Evolutionary conservation across 2,888 invertebrate species (phyloP), one percentile per base, ranked within the genome.

Genomic region (Diaprepes abbreviatus): DNA sequence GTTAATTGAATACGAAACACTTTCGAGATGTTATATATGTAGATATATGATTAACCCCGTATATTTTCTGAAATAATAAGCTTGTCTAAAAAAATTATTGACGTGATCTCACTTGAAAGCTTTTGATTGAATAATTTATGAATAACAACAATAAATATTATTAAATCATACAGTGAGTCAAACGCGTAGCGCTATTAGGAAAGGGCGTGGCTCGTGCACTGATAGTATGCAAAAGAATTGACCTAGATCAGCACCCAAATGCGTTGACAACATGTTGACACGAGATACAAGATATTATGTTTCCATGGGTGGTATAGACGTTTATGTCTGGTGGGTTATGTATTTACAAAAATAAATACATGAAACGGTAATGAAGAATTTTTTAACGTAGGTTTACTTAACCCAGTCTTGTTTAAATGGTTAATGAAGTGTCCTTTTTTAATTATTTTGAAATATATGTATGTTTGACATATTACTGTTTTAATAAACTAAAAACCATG

Each of bases 171-270:
- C 19, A 65, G 54, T 66, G 66, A 68, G 54, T 57, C 62, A 68
- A 62, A 58, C 21, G 14, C 14, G 33, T 36, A 9, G 17, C 38
- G 62, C 57, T 54, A 68, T 68, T 68, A 68, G 57, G 45, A 68
- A 68, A 68, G 55, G 68, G 68, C 68, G 68, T 68, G 68, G 24
- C 62, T 17, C 54, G n/a, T 66, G 66, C 54, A 66, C 31, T 54
- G 66, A 58, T 60, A 66, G 36, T 60, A 62, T 64, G 69, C 69
- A 58, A 69, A 69, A 69, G 69, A 58, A 69, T 63, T 69, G 69
- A 69, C 69, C 69, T 48, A 69, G 63, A 69, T 69, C 63, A 52
- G 45, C 31, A 58, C 69, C 64, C 58, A 69, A 63, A 68, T 59
- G 66, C 62, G 68, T 62, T 68, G 68, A 68, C 68, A 67, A 59